phyloP scores from a whole-genome alignment of 2,113 vertebrate species.

The Oryzias javanicus region DNA sequence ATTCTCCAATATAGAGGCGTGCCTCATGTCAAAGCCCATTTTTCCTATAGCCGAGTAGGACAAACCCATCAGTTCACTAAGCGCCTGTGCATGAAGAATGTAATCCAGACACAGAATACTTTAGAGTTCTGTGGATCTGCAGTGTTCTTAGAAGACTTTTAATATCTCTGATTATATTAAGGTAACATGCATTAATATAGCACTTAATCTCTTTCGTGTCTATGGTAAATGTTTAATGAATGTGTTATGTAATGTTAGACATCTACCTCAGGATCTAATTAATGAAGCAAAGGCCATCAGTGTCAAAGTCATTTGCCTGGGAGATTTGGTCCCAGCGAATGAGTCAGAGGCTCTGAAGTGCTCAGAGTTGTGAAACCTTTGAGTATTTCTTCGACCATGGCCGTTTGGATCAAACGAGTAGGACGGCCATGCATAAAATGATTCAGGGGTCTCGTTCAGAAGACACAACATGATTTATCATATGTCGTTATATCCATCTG shows the following conservation, averaged over 20 bases:
- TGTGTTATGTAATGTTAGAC: constrained; percentile 46
- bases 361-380: constrained; percentile 25
- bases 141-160: neutral
- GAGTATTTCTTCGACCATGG: constrained; percentile 14
- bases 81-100: too few species aligned
- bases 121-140: neutral
- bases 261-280: constrained; percentile 60
- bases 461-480: neutral
- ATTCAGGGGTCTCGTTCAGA: constrained; percentile 22
- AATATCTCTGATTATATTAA: constrained; percentile 12
- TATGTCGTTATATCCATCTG: neutral
- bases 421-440: constrained; percentile 21
- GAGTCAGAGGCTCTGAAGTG: constrained; percentile 47
- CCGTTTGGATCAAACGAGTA: constrained; percentile 38
- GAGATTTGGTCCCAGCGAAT: constrained; percentile 50
- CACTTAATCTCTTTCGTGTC: constrained; percentile 22
- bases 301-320: constrained; percentile 58
- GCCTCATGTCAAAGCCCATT: constrained; percentile 18
- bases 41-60: too few species aligned
- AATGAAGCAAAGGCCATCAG: constrained; percentile 64
- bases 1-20: constrained; percentile 49
- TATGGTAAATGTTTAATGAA: constrained; percentile 53
- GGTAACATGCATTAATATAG: constrained; percentile 26
- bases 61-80: too few species aligned
- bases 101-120: neutral